Evolutionary conservation across 2,113 vertebrate species (phyloP).

Genomic region (Dicrurus megarhynchus): DNA sequence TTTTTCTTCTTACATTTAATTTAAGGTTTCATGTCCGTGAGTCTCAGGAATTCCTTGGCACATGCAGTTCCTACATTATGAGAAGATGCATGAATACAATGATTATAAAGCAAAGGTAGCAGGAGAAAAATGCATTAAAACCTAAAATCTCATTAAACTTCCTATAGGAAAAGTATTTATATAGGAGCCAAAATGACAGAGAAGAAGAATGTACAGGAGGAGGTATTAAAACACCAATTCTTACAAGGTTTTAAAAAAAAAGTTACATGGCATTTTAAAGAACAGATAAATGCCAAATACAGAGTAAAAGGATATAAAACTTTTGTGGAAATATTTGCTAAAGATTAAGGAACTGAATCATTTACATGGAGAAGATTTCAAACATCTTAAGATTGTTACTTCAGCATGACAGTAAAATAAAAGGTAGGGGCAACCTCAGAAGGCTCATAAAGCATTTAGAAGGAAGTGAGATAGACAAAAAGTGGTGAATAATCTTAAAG

Average conservation of each 20-base stretch:
- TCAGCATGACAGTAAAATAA: not conserved
- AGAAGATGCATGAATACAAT: slow-evolving; percentile 4
- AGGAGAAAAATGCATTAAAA: not conserved
- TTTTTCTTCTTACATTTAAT: slow-evolving; percentile 39
- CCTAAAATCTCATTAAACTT: slow-evolving; percentile 7
- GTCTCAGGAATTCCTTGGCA: slow-evolving; percentile 37
- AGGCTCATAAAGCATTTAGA: not conserved
- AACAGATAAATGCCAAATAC: slow-evolving; percentile 22
- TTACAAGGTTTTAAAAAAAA: not conserved
- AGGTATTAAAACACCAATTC: not conserved
- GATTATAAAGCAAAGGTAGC: slow-evolving; percentile 10
- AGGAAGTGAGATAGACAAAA: not conserved
- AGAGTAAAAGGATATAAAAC: not conserved
- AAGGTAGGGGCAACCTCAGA: not conserved
- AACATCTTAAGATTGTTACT: not conserved
- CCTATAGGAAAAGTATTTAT: not conserved
- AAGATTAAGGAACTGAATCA: not conserved
- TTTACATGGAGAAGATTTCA: not conserved
- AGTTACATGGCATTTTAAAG: not conserved
- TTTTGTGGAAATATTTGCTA: slow-evolving; percentile 31
- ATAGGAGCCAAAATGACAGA: not conserved
- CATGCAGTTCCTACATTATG: not conserved
- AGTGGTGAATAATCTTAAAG: not conserved
- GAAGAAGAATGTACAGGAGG: not conserved
- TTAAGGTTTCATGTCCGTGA: slow-evolving; percentile 28